Evolutionary conservation across 2,888 invertebrate species (phyloP), one percentile per base, ranked within the genome.

Genomic region (Sycophila texana): DNA sequence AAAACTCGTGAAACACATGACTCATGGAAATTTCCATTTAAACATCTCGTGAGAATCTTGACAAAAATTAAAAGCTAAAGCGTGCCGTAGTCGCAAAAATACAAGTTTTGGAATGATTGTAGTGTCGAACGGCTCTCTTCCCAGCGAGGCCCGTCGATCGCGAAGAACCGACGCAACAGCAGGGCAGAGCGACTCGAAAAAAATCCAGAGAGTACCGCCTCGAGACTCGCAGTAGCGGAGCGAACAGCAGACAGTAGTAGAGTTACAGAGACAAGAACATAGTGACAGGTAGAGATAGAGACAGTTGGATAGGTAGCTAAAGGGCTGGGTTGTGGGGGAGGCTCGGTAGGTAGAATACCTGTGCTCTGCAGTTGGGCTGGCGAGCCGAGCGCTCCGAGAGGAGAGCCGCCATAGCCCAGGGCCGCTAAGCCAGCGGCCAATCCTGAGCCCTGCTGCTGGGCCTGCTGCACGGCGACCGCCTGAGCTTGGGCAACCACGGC

Each of bases 321-420:
- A 16, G 60, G 12, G 5, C n/a, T 57, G 30, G 47, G 49, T 18
- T 12, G n/a, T 16, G 55, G n/a, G 55, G 26, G 3, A 30, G 39
- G 18, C 51, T 51, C 39, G 61, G 12, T 13, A 26, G 73, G 61
- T 65, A 55, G 20, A 72, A 84, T 90, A 90, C 90, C 90, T 90
- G 90, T 89, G 84, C 87, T 90, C 85, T 90, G 90, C 60, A 90
- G 89, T 85, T 90, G 90, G 83, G 90, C 90, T 66, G 90, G 90
- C 77, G 90, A 90, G 85, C 90, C 90, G 77, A 90, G 87, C 79
- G 90, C 90, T 82, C 90, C 90, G 76, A 90, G 88, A 81, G 90
- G 90, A 81, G 90, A 90, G 83, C 90, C 89, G 83, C 90, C 89
- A 81, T 90, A 90, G 86, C 90, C 90, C 82, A 90, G 86, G 77